Conservation (phyloP, 1,140 invertebrate species). For the Antheraea pernyi region DNA sequence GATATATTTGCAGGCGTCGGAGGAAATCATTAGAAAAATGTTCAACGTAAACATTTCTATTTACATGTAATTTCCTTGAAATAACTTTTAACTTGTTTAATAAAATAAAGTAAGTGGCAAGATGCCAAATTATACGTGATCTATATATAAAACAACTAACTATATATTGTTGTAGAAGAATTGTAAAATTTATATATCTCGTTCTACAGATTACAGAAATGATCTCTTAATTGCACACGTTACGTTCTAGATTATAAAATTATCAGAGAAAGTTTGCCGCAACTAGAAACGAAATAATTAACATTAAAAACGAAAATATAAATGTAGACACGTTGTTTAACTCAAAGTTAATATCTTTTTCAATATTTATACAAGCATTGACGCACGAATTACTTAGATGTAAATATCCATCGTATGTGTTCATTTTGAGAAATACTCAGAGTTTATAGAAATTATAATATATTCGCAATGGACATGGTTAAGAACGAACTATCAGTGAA, state of each 20-base stretch:
- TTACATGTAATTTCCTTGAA: constrained; percentile 9
- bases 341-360: not conserved
- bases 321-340: not conserved
- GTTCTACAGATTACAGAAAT: too few relatives aligned
- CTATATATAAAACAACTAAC: constrained; percentile 5
- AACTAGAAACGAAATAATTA: not conserved
- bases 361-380: not conserved
- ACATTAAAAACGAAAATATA: not conserved
- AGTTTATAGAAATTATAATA: not conserved
- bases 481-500: too few relatives aligned
- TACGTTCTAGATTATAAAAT: not conserved
- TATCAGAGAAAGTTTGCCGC: not conserved
- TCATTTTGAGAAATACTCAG: not conserved
- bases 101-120: constrained; percentile 24
- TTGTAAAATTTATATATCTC: not conserved
- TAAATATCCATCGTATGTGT: not conserved
- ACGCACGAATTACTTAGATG: not conserved
- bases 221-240: not conserved
- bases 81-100: constrained; percentile 4
- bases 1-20: not conserved
- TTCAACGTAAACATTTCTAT: not conserved
- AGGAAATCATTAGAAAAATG: not conserved
- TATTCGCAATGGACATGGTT: too few relatives aligned
- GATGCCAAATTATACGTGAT: constrained; percentile 16
- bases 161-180: not conserved